A percentile compares a stretch with the other conserved stretches of the same genome.
Evolutionary conservation across 2,797 vertebrate genomes (phyloP).

Genomic region (Sebastes matsubarae): DNA sequence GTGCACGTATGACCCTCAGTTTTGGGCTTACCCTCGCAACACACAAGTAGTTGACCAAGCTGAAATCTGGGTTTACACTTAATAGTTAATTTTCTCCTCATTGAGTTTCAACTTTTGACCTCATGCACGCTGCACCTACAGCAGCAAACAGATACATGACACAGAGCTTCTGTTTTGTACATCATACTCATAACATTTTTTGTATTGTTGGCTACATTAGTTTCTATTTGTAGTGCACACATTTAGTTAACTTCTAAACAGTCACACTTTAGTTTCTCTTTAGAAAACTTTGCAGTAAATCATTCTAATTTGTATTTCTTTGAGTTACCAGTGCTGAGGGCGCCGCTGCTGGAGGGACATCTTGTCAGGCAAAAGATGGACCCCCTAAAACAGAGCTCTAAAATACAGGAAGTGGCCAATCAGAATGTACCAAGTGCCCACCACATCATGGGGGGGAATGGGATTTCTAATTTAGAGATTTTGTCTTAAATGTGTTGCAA

Average conservation of each 20-base stretch:
- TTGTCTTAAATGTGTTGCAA: too few species aligned
- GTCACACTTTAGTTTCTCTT: background rate
- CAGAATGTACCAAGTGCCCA: background rate
- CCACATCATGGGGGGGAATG: background rate
- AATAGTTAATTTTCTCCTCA: background rate
- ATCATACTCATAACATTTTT: background rate
- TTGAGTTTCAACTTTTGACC: background rate
- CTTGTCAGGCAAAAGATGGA: background rate
- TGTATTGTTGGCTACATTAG: background rate
- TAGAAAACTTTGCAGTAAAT: background rate
- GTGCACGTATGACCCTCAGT: background rate
- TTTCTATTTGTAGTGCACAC: background rate
- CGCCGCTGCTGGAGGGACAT: background rate
- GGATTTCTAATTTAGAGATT: background rate
- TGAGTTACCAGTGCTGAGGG: background rate
- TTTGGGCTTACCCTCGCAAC: background rate
- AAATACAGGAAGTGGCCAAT: background rate
- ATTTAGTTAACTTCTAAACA: background rate
- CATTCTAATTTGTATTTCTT: background rate
- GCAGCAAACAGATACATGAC: background rate
- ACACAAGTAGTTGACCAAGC: background rate
- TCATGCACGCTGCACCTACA: background rate
- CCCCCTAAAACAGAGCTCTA: background rate
- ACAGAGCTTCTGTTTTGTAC: background rate
- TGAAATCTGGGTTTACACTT: background rate